Evolutionary conservation across 2,888 invertebrate genomes (phyloP), one percentile per base, ranked within the genome.

Genomic region (Amphipyra tragopoginis): DNA sequence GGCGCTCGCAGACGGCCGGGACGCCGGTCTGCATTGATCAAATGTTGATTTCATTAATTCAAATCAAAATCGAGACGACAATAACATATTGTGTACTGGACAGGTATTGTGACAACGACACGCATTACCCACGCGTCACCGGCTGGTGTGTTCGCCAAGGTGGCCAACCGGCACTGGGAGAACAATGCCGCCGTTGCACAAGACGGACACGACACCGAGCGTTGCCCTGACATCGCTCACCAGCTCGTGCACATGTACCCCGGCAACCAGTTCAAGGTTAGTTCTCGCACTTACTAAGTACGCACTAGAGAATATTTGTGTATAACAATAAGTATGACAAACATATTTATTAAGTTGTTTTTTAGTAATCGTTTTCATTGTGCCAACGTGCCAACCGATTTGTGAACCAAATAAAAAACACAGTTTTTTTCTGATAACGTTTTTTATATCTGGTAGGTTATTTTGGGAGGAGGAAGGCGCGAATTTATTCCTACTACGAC

Each of bases 101-200:
- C 93, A 57, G 96, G 96, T 1, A 82, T 96, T 4, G 97, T 97
- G 5, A 97, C 97, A 0, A 97, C 96, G 0, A 96, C 97, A 0
- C 93, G 97, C 54, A 93, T 97, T 0, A 97, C 97, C 0, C 97
- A 97, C 85, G 97, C 97, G 0, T 97, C 97, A 5, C 97, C 97
- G 0, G 96, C 96, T 0, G 96, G 95, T 0, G 88, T 95, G 0
- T 97, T 96, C 82, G 97, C 97, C 88, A 96, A 68, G 47, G 21
- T 14, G 0, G 72, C 68, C 29, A 64, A 75, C 34, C 83, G 97
- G 97, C 88, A 96, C 65, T 97, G 97, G 96, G 97, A 97, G 86
- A 95, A 92, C 74, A 97, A 97, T 82, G 88, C 83, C 3, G 95
- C 33, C 21, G 21, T 91, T 96, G 0, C 61, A 78, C 0, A 63